These are phyloP conservation scores for Trichacis sp. DNA, from an alignment of 2,888 invertebrate species.

Conservation along the genomic window DNA sequence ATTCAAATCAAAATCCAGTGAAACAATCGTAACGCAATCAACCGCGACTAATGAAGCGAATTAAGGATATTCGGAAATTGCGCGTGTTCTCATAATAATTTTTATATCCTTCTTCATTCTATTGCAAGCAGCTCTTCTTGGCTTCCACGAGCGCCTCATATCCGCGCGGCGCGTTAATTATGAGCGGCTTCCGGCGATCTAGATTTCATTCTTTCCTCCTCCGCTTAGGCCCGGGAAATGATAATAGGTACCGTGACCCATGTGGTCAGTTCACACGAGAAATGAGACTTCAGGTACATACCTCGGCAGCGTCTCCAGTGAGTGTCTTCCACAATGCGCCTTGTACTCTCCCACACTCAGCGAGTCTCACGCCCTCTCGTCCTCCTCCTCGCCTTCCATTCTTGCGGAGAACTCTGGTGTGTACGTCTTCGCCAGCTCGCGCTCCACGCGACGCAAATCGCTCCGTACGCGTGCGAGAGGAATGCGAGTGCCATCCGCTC, in stretches of 20 bases:
- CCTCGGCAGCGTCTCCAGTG: slow-evolving; percentile 27
- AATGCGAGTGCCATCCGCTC: too few species aligned
- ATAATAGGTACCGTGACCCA: slow-evolving; percentile 69
- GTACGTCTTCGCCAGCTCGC: slow-evolving; percentile 1
- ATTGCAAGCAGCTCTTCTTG: neutral
- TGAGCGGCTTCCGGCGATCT: slow-evolving; percentile 69
- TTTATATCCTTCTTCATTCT: slow-evolving; percentile 5
- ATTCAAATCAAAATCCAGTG: too few species aligned
- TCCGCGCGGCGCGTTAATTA: slow-evolving; percentile 66
- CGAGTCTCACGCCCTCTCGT: slow-evolving; percentile 69
- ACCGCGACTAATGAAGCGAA: neutral
- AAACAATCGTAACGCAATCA: too few species aligned
- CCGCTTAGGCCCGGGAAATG: slow-evolving; percentile 63
- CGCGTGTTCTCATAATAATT: slow-evolving; percentile 7
- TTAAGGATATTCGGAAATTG: neutral
- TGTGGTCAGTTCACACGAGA: slow-evolving; percentile 70
- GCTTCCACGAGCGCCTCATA: slow-evolving; percentile 45
- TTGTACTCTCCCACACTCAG: slow-evolving; percentile 69
- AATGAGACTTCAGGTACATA: slow-evolving; percentile 58
- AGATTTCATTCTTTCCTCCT: slow-evolving; percentile 68
- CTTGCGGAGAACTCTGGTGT: slow-evolving; percentile 18
- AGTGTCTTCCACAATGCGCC: slow-evolving; percentile 62
- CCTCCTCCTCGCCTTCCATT: slow-evolving; percentile 54
- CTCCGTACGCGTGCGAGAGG: slow-evolving; percentile 13
- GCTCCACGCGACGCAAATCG: slow-evolving; percentile 10